phyloP scores from a whole-genome alignment of 1,140 invertebrate genomes.

The Calephelis nemesis region DNA sequence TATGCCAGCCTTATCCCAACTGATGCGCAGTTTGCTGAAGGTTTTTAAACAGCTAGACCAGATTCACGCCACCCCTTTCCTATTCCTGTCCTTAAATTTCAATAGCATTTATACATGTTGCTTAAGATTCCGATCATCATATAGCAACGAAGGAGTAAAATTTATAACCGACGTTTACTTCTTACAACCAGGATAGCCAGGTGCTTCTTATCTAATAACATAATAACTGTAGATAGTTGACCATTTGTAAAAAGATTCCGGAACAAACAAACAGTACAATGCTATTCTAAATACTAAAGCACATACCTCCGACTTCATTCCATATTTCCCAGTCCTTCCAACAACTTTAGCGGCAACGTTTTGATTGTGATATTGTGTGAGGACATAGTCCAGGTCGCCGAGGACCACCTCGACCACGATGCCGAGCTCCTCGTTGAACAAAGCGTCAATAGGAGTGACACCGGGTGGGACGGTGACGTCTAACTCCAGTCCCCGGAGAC shows the following conservation, averaged over 20 bases:
- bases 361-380: conserved; percentile 80
- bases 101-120: too few species aligned
- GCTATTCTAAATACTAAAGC: background rate
- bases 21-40: too few species aligned
- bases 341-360: conserved; percentile 86
- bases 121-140: too few species aligned
- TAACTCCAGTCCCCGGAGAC: conserved; percentile 89
- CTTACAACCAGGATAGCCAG: too few species aligned
- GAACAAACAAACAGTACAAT: background rate
- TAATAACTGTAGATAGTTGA: too few species aligned
- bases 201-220: too few species aligned
- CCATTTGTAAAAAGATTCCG: background rate
- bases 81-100: too few species aligned
- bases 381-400: conserved; percentile 80
- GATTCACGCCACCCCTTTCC: too few species aligned
- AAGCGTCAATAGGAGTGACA: conserved; percentile 81
- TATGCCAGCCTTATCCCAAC: too few species aligned
- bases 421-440: conserved; percentile 96
- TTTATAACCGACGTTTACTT: too few species aligned
- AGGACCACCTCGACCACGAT: conserved; percentile 91
- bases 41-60: too few species aligned
- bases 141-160: too few species aligned
- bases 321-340: conserved; percentile 84
- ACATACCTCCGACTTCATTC: conserved; percentile 81
- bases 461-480: conserved; percentile 81